Conservation (phyloP, 2,888 invertebrate species). For the Monoplex corrugatus region DNA sequence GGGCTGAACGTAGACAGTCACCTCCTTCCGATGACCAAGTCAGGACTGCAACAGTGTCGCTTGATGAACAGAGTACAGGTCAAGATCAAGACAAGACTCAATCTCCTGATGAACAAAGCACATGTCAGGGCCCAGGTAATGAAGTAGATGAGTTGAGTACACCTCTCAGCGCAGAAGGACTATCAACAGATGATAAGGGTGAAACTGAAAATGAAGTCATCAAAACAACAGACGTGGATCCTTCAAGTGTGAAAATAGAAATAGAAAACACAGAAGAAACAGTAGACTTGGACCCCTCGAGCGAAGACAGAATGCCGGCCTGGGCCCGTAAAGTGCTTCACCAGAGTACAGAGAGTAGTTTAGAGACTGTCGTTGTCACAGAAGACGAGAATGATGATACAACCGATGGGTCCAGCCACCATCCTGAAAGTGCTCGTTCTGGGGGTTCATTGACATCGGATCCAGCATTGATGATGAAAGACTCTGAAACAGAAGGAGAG, state of each 20-base stretch:
- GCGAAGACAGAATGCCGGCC: conserved; percentile 23
- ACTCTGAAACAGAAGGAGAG: not conserved
- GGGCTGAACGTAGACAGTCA: conserved; percentile 55
- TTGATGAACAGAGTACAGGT: too few species aligned
- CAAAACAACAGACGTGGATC: too few species aligned
- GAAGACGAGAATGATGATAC: not conserved
- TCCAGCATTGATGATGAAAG: not conserved
- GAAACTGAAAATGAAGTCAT: too few species aligned
- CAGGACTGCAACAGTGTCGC: too few species aligned
- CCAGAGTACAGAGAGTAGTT: not conserved
- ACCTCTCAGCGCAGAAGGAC: too few species aligned
- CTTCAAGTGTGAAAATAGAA: conserved; percentile 21
- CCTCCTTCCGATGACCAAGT: not conserved
- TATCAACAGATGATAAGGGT: too few species aligned
- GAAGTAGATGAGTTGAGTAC: not conserved
- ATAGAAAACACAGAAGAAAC: conserved; percentile 38
- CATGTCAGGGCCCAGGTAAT: not conserved
- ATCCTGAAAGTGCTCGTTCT: not conserved
- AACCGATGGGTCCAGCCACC: not conserved
- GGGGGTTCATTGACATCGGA: not conserved
- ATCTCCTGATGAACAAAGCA: conserved; percentile 34
- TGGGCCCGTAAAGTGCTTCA: conserved; percentile 19
- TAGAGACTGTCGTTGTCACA: conserved; percentile 20
- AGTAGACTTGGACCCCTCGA: not conserved
- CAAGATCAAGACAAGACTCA: too few species aligned